Percentiles rank a stretch among this genome's conserved stretches.
Evolutionary conservation across 2,797 vertebrate species (phyloP).

Genomic region (Helicolenus hilgendorfi): DNA sequence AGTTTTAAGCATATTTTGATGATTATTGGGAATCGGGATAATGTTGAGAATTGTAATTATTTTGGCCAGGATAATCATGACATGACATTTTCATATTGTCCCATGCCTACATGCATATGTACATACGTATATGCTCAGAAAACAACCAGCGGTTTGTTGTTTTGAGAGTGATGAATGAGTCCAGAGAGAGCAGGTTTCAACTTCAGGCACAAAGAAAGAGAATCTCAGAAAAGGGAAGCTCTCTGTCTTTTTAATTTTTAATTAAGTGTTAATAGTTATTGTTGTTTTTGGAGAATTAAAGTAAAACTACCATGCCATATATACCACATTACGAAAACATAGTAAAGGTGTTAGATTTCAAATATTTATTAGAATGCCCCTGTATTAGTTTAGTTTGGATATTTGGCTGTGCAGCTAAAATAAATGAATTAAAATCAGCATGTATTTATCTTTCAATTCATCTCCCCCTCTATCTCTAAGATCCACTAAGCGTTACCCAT

Average conservation of each 20-base stretch:
- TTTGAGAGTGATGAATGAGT: background rate
- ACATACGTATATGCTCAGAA: background rate
- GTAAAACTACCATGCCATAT: background rate
- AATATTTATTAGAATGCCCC: background rate
- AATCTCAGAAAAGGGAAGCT: background rate
- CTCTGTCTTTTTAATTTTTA: background rate
- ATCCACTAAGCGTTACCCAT: background rate
- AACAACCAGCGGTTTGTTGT: background rate
- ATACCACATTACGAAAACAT: background rate
- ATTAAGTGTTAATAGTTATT: background rate
- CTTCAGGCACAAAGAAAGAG: background rate
- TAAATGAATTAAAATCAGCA: background rate
- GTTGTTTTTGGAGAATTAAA: background rate
- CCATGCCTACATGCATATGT: background rate
- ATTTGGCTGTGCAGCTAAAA: background rate
- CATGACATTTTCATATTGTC: background rate
- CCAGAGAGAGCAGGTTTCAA: background rate
- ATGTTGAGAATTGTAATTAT: background rate
- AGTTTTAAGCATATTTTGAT: too few species aligned
- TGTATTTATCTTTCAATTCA: background rate
- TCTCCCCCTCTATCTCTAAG: background rate
- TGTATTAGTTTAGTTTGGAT: background rate
- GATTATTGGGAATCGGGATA: too few species aligned
- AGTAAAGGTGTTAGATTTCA: background rate
- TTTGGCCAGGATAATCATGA: background rate